Base-by-base conservation (phyloP, 1,140 invertebrate species). In the Samia ricini region DNA sequence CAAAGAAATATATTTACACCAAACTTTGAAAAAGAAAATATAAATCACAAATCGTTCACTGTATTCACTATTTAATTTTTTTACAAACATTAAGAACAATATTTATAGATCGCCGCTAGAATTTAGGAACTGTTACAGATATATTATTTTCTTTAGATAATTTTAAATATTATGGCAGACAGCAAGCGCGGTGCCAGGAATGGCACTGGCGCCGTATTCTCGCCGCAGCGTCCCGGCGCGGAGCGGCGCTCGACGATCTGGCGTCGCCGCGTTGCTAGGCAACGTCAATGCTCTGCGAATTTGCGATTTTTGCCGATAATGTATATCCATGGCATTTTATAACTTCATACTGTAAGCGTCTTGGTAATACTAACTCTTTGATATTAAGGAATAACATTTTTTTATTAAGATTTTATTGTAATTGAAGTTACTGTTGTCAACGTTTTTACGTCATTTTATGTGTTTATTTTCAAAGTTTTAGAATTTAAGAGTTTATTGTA, bases 211-310 rank as follows among this genome's bases (percentile, higher is more conserved):
- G 71, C 64, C 73, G 63, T 57, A 18, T 5, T 23, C 49, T 36
- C 50, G 56, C 56, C 71, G 66, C 69, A 72, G 73, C 75, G 71
- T 72, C 78, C 71, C 74, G 74, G 64, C 72, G 78, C 72, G 20
- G 7, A 21, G 71, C 76, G 69, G 63, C 68, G 61, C 61, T 59
- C 42, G 56, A 68, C 69, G 69, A 64, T 70, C 76, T 78, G 77
- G 79, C 74, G 72, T 76, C 83, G 76, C 68, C 62, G 68, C 71
- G 74, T 82, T 79, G 79, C 79, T 70, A 69, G 56, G 79, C 79
- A 81, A 81, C 57, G 23, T 19, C 18, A 23, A 33, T 42, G 12
- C 12, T 42, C 33, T 42, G 33, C 33, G 33, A 42, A 15, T 15
- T 42, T 15, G 12, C n/a, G 15, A 10, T 42, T 42, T 15, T 7